Evolutionary conservation across 2,888 invertebrate species (phyloP).

Genomic region (Pandemis corylana): DNA sequence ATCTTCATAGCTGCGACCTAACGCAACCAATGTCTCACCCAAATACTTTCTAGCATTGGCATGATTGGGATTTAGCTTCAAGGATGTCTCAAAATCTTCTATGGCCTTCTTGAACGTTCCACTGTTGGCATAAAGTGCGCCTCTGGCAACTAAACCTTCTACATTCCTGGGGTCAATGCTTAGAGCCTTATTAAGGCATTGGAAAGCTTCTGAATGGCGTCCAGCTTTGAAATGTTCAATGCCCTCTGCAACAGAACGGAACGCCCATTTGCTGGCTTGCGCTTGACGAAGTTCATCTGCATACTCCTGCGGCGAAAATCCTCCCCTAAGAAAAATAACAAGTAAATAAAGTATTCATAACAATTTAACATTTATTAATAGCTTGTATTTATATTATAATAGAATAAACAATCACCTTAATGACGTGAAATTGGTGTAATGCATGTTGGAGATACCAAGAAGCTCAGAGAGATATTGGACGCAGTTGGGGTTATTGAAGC

Average conservation of each 20-base stretch:
- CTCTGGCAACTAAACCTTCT: conserved; percentile 96
- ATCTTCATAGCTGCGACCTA: conserved; percentile 95
- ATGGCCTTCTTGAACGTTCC: conserved; percentile 97
- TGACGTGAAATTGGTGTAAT: conserved; percentile 88
- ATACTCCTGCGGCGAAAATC: conserved; percentile 92
- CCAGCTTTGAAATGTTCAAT: conserved; percentile 97
- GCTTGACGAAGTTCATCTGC: conserved; percentile 93
- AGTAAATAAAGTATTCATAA: not conserved
- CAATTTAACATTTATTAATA: not conserved
- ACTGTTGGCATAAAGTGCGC: conserved; percentile 96
- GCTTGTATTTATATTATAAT: not conserved
- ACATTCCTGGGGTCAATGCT: conserved; percentile 96
- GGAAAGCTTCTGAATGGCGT: conserved; percentile 96
- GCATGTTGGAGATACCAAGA: conserved; percentile 89
- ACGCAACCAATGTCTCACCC: conserved; percentile 95
- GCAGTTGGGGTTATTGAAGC: conserved; percentile 96
- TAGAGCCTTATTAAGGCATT: conserved; percentile 96
- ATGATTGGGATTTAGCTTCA: conserved; percentile 95
- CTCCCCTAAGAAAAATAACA: conserved; percentile 81
- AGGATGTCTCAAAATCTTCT: conserved; percentile 96
- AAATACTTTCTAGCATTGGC: conserved; percentile 97
- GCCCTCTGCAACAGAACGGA: conserved; percentile 97
- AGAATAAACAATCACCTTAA: conserved; percentile 84
- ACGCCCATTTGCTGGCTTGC: conserved; percentile 97
- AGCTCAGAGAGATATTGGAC: conserved; percentile 91